Base-by-base conservation (phyloP, 1,140 invertebrate species). In the Homarus americanus region DNA sequence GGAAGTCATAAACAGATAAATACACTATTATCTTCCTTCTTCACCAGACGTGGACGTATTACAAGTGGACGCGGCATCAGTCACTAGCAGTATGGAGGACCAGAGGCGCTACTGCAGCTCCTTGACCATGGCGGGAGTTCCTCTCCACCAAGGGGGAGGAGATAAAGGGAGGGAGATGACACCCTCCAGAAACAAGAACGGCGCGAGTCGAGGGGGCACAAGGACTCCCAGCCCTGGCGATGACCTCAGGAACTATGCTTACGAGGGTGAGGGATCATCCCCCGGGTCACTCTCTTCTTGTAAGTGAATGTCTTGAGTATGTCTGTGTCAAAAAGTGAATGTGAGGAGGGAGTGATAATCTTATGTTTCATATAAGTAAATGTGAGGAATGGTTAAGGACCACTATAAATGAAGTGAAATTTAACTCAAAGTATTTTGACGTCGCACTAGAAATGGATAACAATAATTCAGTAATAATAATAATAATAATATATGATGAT, bases 231-330 rank as follows among this genome's bases (percentile, higher is more conserved):
- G 53, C n/a, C 53, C 32, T 5, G 34, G 82, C n/a, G 58, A 83
- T 34, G 82, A 83, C 38, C 63, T 69, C n/a, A 83, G 82, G 32
- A 83, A 66, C 53, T 83, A 83, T 32, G 82, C 82, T 69, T 69
- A 83, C 82, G 82, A 83, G 28, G 58, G 82, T 34, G 82, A 66
- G 24, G 82, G 82, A 32, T 83, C 82, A 20, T 83, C 58, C 9
- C 58, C 82, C 34, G 82, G 82, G 17, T 83, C 82, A n/a, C 63
- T 83, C 32, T 83, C 82, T 17, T 83, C 82, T 20, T 66, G 82
- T 83, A 38, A 83, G 80, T 79, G n/a, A n/a, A n/a, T n/a, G n/a
- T n/a, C n/a, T n/a, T n/a, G 24, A 63, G n/a, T n/a, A n/a, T n/a
- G n/a, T n/a, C n/a, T n/a, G n/a, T n/a, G n/a, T n/a, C n/a, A n/a